Percentiles rank a stretch among this genome's conserved stretches.
These are phyloP conservation scores for Microtus pennsylvanicus DNA, from an alignment of 2,113 vertebrate genomes.

Conservation along the genomic window DNA sequence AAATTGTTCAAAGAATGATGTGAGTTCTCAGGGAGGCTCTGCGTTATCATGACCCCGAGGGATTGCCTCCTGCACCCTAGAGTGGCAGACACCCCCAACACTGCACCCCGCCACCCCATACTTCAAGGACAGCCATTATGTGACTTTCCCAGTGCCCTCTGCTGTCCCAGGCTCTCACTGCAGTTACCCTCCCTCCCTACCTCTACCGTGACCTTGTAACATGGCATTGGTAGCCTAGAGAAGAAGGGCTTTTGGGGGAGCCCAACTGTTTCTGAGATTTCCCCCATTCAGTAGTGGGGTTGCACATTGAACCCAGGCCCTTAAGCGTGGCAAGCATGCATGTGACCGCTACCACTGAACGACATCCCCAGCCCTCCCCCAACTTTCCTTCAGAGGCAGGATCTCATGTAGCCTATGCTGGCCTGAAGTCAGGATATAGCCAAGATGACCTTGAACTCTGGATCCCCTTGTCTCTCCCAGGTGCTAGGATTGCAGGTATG, in stretches of 20 bases:
- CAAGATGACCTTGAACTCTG: not conserved
- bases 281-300: not conserved
- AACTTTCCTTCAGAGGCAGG: not conserved
- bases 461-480: not conserved
- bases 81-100: not conserved
- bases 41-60: not conserved
- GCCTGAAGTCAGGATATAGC: not conserved
- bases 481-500: not conserved
- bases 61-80: not conserved
- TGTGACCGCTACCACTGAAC: not conserved
- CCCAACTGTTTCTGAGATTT: no score
- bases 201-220: no score
- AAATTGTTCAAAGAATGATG: not conserved
- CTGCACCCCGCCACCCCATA: not conserved
- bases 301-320: not conserved
- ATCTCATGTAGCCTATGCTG: not conserved
- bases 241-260: not conserved
- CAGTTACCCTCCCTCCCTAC: not conserved
- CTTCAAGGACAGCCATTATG: not conserved
- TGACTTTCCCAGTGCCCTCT: not conserved
- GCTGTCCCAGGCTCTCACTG: fast-evolving
- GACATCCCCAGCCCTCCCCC: no score
- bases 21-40: not conserved
- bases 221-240: not conserved
- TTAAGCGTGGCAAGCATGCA: not conserved